Conservation (phyloP, 2,888 invertebrate genomes). For the Drosophila melanosoma region DNA sequence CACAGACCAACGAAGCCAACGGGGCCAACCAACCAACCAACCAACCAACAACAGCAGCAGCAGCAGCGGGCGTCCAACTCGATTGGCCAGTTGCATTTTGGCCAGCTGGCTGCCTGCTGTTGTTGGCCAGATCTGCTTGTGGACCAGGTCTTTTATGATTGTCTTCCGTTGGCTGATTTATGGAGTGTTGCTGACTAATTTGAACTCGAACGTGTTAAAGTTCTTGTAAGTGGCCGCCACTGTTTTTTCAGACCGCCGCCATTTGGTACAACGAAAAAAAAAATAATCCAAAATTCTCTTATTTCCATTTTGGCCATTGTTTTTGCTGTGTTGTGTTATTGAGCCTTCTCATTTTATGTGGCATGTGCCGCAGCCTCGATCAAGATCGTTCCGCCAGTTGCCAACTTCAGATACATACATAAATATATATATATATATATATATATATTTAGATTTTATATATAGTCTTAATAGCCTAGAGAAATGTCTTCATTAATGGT, state of each 20-base stretch:
- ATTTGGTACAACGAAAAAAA: not conserved
- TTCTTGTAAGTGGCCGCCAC: slow-evolving; percentile 62
- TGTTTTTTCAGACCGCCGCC: slow-evolving; percentile 29
- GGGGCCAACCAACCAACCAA: not conserved
- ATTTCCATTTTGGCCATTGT: slow-evolving; percentile 22
- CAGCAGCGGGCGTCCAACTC: slow-evolving; percentile 58
- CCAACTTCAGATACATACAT: slow-evolving; percentile 22
- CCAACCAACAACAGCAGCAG: slow-evolving; percentile 12
- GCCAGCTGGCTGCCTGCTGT: not conserved
- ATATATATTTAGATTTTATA: slow-evolving; percentile 12
- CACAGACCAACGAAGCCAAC: not conserved
- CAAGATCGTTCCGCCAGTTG: slow-evolving; percentile 22
- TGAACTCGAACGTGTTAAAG: slow-evolving; percentile 68
- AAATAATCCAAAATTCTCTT: slow-evolving; percentile 2
- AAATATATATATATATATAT: not conserved
- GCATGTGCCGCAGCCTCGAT: slow-evolving; percentile 38
- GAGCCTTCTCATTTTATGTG: slow-evolving; percentile 17
- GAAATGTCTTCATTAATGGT: slow-evolving; percentile 50
- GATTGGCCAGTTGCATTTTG: slow-evolving; percentile 50
- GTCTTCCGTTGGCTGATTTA: slow-evolving; percentile 69
- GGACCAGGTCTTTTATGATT: slow-evolving; percentile 46
- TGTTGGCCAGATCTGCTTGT: slow-evolving; percentile 13
- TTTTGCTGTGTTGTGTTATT: slow-evolving; percentile 5
- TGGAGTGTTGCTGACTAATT: slow-evolving; percentile 77
- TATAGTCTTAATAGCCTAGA: slow-evolving; percentile 26